Conservation (phyloP, 2,113 vertebrate species). For the Zosterops japonicus region DNA sequence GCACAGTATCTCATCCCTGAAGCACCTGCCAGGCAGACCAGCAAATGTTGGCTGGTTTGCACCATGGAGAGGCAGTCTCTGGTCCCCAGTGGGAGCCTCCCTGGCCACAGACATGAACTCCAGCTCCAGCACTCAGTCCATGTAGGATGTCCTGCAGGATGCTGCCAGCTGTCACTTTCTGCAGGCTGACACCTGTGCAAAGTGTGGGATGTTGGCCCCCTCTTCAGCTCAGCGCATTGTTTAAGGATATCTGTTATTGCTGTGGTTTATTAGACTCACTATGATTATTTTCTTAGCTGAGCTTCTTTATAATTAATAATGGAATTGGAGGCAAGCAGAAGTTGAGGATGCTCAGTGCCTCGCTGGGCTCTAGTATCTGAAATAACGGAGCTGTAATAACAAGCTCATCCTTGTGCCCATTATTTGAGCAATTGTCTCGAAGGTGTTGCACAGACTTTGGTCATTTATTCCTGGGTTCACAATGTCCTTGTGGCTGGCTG, state of each 20-base stretch:
- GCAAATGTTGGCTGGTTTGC: background rate
- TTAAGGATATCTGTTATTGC: background rate
- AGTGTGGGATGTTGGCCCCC: background rate
- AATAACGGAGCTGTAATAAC: background rate
- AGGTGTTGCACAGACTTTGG: background rate
- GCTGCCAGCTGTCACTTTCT: background rate
- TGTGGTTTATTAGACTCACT: background rate
- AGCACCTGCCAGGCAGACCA: background rate
- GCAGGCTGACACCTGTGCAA: background rate
- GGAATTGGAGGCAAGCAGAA: background rate
- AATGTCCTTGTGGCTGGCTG: background rate
- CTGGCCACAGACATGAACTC: accelerated
- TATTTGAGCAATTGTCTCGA: background rate
- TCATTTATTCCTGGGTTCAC: background rate
- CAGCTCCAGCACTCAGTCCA: background rate
- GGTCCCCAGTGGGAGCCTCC: background rate
- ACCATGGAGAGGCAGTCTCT: background rate
- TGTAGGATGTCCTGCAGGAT: background rate
- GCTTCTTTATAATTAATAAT: background rate
- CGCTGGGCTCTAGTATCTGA: background rate
- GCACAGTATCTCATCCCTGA: background rate
- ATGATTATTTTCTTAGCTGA: background rate
- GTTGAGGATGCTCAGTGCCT: background rate
- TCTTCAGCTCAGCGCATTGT: background rate
- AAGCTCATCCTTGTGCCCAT: background rate